These are phyloP conservation scores for Leptinotarsa texana DNA, from an alignment of 1,140 invertebrate species.

Conservation along the genomic window DNA sequence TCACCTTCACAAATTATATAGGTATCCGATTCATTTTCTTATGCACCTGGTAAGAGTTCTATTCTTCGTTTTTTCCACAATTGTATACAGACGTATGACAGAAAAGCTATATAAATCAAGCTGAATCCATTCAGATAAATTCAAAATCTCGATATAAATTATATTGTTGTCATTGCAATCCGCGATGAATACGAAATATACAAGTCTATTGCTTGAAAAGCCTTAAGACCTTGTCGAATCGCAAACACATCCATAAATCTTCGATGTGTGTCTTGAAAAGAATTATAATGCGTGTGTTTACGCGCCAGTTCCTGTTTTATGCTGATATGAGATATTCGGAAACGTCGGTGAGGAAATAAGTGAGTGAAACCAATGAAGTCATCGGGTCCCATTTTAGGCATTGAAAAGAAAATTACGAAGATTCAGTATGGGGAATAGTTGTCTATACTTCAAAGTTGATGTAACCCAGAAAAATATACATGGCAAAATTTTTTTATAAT, in stretches of 20 bases:
- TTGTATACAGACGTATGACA: constrained; percentile 9
- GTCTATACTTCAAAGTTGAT: too few species aligned
- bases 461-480: too few species aligned
- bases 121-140: constrained; percentile 34
- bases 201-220: constrained; percentile 32
- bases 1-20: too few species aligned
- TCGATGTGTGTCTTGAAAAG: constrained; percentile 28
- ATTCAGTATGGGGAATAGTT: too few species aligned
- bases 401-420: too few species aligned
- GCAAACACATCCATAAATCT: constrained; percentile 36
- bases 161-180: constrained; percentile 35
- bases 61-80: background rate
- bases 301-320: background rate
- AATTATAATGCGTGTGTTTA: constrained; percentile 34
- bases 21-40: too few species aligned
- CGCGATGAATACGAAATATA: constrained; percentile 37
- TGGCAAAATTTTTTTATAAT: too few species aligned
- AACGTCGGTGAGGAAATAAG: background rate
- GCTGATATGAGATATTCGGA: background rate
- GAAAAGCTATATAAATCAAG: constrained; percentile 11
- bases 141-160: constrained; percentile 38
- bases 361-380: too few species aligned
- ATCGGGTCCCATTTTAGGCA: too few species aligned
- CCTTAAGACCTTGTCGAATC: constrained; percentile 39
- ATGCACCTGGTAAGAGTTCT: background rate